These are phyloP conservation scores for Rugalucina vietnamica DNA, from an alignment of 2,888 invertebrate genomes.

Conservation along the genomic window DNA sequence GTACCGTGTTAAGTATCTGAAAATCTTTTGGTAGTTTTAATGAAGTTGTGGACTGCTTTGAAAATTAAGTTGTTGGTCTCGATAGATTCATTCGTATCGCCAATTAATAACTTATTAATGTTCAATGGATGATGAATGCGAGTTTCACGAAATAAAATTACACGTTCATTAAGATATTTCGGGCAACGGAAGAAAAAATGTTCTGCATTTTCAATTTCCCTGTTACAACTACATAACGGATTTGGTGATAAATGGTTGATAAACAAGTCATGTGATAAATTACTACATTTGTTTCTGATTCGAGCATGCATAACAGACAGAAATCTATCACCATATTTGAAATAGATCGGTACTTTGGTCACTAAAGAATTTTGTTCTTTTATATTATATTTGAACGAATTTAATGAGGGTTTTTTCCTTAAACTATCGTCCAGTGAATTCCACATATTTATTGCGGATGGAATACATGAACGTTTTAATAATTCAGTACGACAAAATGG, in stretches of 20 bases:
- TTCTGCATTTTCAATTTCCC: background rate
- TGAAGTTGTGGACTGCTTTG: too few species aligned
- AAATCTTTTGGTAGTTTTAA: too few species aligned
- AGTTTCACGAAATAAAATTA: too few species aligned
- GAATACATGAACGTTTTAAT: background rate
- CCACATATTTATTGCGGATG: background rate
- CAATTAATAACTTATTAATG: too few species aligned
- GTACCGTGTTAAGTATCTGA: too few species aligned
- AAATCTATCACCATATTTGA: background rate
- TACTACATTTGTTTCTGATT: background rate
- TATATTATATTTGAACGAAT: background rate
- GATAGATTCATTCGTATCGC: too few species aligned
- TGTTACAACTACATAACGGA: background rate
- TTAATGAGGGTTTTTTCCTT: background rate
- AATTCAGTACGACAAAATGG: background rate
- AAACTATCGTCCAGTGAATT: background rate
- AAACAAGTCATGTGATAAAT: background rate
- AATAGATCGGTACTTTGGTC: background rate
- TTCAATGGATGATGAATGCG: too few species aligned
- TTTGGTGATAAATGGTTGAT: background rate
- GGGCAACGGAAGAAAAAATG: background rate
- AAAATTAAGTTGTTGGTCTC: too few species aligned
- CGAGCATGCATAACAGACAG: background rate
- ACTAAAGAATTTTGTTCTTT: background rate
- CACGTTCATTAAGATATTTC: too few species aligned